Evolutionary conservation across 1,140 invertebrate species (phyloP).

Genomic region (Drosophila parvula): DNA sequence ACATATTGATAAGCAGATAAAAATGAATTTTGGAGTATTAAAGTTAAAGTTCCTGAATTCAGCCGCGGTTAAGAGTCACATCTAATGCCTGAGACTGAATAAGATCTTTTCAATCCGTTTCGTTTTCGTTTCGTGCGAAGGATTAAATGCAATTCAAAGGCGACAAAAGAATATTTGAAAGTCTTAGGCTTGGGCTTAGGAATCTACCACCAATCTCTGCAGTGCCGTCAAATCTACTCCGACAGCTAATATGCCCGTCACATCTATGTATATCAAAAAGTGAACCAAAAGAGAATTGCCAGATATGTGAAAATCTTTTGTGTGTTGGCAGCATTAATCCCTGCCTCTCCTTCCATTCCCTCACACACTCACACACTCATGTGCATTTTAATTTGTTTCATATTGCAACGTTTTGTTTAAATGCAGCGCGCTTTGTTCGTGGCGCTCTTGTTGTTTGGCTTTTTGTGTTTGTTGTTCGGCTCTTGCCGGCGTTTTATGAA

Average conservation of each 20-base stretch:
- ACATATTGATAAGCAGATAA: too few species aligned
- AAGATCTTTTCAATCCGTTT: slow-evolving; percentile 4
- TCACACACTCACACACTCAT: slow-evolving; percentile 2
- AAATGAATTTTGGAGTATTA: background rate
- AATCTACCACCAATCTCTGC: background rate
- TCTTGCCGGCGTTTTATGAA: slow-evolving; percentile 68
- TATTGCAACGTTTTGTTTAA: slow-evolving; percentile 80
- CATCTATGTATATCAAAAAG: slow-evolving; percentile 33
- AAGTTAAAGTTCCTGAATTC: background rate
- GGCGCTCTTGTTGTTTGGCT: slow-evolving; percentile 36
- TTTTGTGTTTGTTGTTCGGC: slow-evolving; percentile 42
- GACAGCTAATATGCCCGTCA: slow-evolving; percentile 52
- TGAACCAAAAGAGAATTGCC: slow-evolving; percentile 45
- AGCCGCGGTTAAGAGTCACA: background rate
- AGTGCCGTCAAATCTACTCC: slow-evolving; percentile 9
- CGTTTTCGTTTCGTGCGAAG: slow-evolving; percentile 9
- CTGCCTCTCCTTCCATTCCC: slow-evolving; percentile 14
- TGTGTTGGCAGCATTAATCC: slow-evolving; percentile 46
- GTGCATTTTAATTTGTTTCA: slow-evolving; percentile 78
- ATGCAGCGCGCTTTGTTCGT: slow-evolving; percentile 64
- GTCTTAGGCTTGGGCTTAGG: slow-evolving; percentile 26
- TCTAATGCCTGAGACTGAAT: slow-evolving; percentile 3
- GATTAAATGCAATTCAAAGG: slow-evolving; percentile 26
- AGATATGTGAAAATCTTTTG: slow-evolving; percentile 69
- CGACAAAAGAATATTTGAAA: slow-evolving; percentile 21